Evolutionary conservation across 2,113 vertebrate species (phyloP).

Genomic region (Etheostoma cragini): DNA sequence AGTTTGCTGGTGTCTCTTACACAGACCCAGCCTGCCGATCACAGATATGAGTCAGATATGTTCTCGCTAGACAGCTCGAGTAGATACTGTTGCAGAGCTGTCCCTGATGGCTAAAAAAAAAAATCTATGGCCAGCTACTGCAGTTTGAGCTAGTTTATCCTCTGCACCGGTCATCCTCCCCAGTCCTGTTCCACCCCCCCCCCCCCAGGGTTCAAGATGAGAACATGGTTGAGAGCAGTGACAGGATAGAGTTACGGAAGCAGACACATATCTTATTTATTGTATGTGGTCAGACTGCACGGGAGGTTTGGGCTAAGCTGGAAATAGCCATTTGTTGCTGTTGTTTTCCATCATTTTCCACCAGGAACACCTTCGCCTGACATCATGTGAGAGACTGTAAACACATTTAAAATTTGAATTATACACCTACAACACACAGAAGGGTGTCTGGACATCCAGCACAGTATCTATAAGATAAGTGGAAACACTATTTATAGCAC

Average conservation of each 20-base stretch:
- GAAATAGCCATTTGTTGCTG: constrained; percentile 75
- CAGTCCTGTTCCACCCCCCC: constrained; percentile 29
- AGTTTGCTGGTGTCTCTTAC: constrained; percentile 73
- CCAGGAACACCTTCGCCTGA: constrained; percentile 66
- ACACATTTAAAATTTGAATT: constrained; percentile 66
- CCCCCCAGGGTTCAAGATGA: constrained; percentile 61
- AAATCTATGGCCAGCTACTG: constrained; percentile 76
- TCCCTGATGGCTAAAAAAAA: constrained; percentile 81
- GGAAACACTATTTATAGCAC: constrained; percentile 1
- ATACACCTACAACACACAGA: constrained; percentile 48
- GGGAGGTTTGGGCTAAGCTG: constrained; percentile 70
- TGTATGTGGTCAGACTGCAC: constrained; percentile 74
- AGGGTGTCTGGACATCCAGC: constrained; percentile 20
- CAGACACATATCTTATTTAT: constrained; percentile 83
- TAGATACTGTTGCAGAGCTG: constrained; percentile 75
- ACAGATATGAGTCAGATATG: constrained; percentile 67
- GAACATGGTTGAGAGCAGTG: constrained; percentile 62
- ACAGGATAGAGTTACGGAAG: constrained; percentile 78
- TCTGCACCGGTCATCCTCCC: constrained; percentile 67
- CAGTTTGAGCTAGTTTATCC: constrained; percentile 77
- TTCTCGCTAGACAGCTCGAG: constrained; percentile 49
- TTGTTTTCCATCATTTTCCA: constrained; percentile 76
- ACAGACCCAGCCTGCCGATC: constrained; percentile 53
- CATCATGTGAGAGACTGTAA: constrained; percentile 60
- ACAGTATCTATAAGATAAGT: constrained; percentile 11